Conservation (phyloP, 2,888 invertebrate genomes). For the Drosophila hawaiiensis region DNA sequence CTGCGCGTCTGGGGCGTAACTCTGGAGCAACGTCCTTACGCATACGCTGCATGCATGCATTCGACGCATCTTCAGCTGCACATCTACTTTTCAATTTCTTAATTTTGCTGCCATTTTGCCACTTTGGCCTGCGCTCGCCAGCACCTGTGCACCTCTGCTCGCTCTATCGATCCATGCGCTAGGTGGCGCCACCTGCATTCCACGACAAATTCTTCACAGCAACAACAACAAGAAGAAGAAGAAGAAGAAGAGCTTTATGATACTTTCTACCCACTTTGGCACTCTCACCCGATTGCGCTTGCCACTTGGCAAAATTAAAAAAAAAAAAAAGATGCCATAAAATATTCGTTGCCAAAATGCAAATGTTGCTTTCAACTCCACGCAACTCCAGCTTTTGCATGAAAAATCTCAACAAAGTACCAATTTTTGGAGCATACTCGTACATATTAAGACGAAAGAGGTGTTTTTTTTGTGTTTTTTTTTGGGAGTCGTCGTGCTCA, state of each 20-base stretch:
- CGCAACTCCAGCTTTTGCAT: background rate
- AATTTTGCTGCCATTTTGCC: constrained; percentile 30
- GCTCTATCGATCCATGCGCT: constrained; percentile 8
- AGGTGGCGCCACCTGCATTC: constrained; percentile 38
- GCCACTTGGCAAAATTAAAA: background rate
- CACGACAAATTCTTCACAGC: background rate
- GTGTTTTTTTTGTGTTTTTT: constrained; percentile 1
- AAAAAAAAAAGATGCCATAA: background rate
- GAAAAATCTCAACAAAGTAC: background rate
- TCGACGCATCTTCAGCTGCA: constrained; percentile 37
- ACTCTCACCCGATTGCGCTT: constrained; percentile 6
- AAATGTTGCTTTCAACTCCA: background rate
- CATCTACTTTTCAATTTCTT: constrained; percentile 56
- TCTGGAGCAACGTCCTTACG: constrained; percentile 43
- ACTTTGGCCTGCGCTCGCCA: constrained; percentile 15
- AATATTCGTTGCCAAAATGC: background rate
- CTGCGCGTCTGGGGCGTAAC: constrained; percentile 69
- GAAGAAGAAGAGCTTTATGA: background rate
- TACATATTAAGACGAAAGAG: background rate
- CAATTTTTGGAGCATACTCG: background rate
- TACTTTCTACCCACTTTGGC: background rate
- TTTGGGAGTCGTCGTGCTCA: background rate
- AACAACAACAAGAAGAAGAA: too few species aligned
- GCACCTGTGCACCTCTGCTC: background rate
- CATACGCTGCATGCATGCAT: background rate